phyloP scores from a whole-genome alignment of 2,888 invertebrate genomes.

The Ormyrus nitidulus region DNA sequence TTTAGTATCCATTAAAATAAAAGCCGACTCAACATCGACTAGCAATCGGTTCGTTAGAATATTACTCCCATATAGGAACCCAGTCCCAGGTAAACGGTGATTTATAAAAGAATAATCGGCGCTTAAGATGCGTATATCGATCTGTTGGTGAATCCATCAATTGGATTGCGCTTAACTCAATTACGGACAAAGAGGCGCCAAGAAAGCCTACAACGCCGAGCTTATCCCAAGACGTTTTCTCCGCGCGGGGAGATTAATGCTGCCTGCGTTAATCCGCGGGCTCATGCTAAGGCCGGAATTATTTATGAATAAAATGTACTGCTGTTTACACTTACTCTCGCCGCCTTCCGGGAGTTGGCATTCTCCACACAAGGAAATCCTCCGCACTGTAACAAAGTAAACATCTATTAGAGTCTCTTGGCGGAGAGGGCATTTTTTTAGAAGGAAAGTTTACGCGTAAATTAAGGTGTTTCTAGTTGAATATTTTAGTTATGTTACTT shows the following conservation, averaged over 20 bases:
- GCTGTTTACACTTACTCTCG: slow-evolving; percentile 67
- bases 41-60: too few species aligned
- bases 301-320: background rate
- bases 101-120: too few species aligned
- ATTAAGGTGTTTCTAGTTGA: too few species aligned
- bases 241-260: slow-evolving; percentile 35
- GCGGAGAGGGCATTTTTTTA: background rate
- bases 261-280: slow-evolving; percentile 14
- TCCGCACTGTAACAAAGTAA: slow-evolving; percentile 69
- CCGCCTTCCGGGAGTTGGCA: slow-evolving; percentile 66
- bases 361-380: slow-evolving; percentile 69
- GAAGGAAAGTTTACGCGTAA: background rate
- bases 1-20: too few species aligned
- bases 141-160: slow-evolving; percentile 56
- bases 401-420: background rate
- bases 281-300: slow-evolving; percentile 7
- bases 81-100: too few species aligned
- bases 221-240: slow-evolving; percentile 45
- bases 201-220: slow-evolving; percentile 55
- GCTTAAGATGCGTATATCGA: slow-evolving; percentile 46
- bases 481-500: too few species aligned
- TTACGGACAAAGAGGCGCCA: slow-evolving; percentile 53
- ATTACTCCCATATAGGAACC: background rate
- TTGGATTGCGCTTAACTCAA: slow-evolving; percentile 59
- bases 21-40: too few species aligned